Evolutionary conservation across 2,888 invertebrate species (phyloP).

Genomic region (Ornithoptera alexandrae): DNA sequence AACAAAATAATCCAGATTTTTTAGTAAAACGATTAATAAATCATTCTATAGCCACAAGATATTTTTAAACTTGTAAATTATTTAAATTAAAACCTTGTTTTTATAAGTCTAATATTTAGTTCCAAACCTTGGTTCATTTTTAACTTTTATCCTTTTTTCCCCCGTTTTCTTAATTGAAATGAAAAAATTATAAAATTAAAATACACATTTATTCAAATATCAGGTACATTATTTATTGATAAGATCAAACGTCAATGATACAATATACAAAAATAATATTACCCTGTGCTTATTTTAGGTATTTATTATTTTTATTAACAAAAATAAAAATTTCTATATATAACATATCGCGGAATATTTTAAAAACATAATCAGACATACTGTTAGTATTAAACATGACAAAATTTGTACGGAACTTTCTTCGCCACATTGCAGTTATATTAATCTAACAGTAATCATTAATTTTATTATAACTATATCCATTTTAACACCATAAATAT

Average conservation of each 20-base stretch:
- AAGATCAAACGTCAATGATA: not conserved
- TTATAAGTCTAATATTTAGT: too few relatives aligned
- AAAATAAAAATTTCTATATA: not conserved
- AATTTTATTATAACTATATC: not conserved
- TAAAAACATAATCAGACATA: not conserved
- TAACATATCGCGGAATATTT: not conserved
- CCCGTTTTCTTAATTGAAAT: not conserved
- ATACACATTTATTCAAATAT: not conserved
- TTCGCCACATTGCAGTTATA: not conserved
- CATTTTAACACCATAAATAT: not conserved
- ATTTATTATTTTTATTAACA: not conserved
- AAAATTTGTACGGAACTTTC: not conserved
- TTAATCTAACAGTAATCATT: not conserved
- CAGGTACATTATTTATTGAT: conserved; percentile 20
- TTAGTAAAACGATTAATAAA: too few relatives aligned
- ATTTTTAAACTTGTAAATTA: too few relatives aligned
- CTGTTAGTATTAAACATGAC: not conserved
- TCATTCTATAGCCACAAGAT: too few relatives aligned
- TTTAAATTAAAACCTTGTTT: too few relatives aligned
- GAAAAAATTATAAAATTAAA: not conserved
- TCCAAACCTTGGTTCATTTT: too few relatives aligned
- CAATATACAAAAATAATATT: conserved; percentile 1
- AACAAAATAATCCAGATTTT: too few relatives aligned
- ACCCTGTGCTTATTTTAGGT: not conserved
- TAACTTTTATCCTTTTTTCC: not conserved